Percentiles rank a stretch among this genome's conserved stretches.
Evolutionary conservation across 2,797 vertebrate species (phyloP).

Genomic region (Smutsia gigantea): DNA sequence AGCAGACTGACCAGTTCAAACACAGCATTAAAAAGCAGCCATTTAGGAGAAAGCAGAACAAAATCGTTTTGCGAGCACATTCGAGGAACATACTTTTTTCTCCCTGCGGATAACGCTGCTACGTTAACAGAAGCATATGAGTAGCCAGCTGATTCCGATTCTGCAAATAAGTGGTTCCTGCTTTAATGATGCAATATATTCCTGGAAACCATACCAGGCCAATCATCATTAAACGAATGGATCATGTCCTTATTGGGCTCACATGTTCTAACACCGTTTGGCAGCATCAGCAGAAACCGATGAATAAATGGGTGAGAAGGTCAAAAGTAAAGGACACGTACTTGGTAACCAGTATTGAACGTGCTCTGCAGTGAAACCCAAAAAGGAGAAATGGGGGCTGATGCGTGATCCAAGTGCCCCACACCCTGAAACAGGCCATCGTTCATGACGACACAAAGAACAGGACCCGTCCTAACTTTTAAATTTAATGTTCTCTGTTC

Average conservation of each 20-base stretch:
- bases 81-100: not conserved
- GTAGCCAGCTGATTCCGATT: constrained; percentile 52
- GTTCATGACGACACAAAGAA: not conserved
- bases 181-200: constrained; percentile 37
- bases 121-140: not conserved
- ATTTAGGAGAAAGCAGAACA: not conserved
- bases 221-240: constrained; percentile 60
- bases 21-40: not conserved
- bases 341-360: not conserved
- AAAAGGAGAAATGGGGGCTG: not conserved
- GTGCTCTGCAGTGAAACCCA: not conserved
- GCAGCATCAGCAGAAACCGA: constrained; percentile 18
- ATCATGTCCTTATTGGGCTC: constrained; percentile 40
- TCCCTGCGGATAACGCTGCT: not conserved
- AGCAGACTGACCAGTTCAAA: not conserved
- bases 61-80: not conserved
- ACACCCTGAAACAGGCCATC: not conserved
- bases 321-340: constrained; percentile 24
- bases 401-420: not conserved
- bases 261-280: constrained; percentile 41
- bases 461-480: not conserved
- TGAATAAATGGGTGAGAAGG: constrained; percentile 1
- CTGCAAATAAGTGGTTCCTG: constrained; percentile 34
- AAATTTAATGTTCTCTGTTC: not conserved
- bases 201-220: constrained; percentile 36